phyloP scores from a whole-genome alignment of 2,113 vertebrate genomes.

The Coptodon rendalli region DNA sequence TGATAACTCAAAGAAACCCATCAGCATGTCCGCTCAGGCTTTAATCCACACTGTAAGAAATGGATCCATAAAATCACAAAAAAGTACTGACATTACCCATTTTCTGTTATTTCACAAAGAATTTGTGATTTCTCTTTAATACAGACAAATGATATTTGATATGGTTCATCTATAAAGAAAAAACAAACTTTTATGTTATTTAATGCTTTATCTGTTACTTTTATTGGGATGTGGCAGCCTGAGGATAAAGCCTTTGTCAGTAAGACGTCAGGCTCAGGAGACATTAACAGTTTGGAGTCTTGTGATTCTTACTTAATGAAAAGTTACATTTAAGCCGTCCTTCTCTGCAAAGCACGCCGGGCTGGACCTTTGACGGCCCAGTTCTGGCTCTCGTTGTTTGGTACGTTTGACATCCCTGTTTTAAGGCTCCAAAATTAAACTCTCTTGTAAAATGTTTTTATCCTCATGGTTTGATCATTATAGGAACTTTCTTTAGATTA shows the following conservation, averaged over 20 bases:
- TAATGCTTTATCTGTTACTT: background rate
- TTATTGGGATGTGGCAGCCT: background rate
- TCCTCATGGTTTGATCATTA: background rate
- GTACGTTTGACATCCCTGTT: background rate
- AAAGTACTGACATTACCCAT: rapidly evolving
- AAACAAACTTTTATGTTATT: background rate
- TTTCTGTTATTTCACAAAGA: background rate
- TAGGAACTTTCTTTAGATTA: background rate
- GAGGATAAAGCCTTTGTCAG: rapidly evolving
- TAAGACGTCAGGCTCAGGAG: background rate
- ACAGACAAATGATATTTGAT: rapidly evolving
- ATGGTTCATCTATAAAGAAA: background rate
- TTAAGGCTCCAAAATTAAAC: background rate
- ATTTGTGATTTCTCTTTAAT: background rate
- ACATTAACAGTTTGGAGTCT: background rate
- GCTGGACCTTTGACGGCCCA: background rate
- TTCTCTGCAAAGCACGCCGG: background rate
- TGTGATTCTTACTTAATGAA: background rate
- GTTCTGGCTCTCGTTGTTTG: rapidly evolving
- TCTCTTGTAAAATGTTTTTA: background rate
- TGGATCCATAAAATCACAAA: background rate
- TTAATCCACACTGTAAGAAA: background rate
- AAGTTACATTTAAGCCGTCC: background rate
- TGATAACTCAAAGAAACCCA: rapidly evolving
- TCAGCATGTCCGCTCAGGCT: background rate